phyloP scores from a whole-genome alignment of 2,888 invertebrate genomes.

The Ichneumoninae sp. region DNA sequence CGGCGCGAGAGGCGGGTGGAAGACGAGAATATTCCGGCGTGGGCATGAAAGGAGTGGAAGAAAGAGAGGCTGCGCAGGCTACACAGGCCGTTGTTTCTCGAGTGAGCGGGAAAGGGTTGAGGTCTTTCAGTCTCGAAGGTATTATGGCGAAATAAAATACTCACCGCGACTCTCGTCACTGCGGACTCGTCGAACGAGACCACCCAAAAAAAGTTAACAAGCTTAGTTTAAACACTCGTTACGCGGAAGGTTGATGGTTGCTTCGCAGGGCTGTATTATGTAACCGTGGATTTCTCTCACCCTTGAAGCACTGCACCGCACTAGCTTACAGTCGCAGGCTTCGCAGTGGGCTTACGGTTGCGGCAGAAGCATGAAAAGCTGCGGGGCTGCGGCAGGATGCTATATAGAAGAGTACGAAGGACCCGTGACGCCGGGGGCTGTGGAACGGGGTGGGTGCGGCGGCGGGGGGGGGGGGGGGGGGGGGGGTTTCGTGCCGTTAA shows the following conservation, averaged over 20 bases:
- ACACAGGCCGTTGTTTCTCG: conserved; percentile 2
- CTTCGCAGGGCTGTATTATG: conserved; percentile 62
- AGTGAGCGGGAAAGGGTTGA: conserved; percentile 31
- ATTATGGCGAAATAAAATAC: conserved; percentile 42
- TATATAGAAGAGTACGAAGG: conserved; percentile 21
- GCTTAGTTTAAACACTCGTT: conserved; percentile 79
- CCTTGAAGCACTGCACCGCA: conserved; percentile 27
- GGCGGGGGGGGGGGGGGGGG: background rate
- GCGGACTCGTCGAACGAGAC: conserved; percentile 23
- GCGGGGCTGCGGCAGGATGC: conserved; percentile 10
- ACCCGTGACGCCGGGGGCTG: conserved; percentile 26
- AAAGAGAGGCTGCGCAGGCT: background rate
- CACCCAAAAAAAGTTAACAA: conserved; percentile 69
- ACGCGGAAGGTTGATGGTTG: conserved; percentile 73
- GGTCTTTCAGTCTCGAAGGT: conserved; percentile 42
- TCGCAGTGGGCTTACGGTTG: conserved; percentile 33
- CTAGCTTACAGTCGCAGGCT: conserved; percentile 18
- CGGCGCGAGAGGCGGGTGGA: no score
- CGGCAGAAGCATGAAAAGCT: conserved; percentile 62
- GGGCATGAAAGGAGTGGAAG: conserved; percentile 18
- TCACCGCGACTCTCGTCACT: conserved; percentile 7
- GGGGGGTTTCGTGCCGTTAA: conserved; percentile 15
- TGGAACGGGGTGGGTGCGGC: background rate
- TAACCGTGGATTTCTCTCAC: conserved; percentile 65
- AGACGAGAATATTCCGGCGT: conserved; percentile 26